Percentiles rank a stretch among this genome's conserved stretches.
Conservation (phyloP, 2,797 vertebrate species). For the Gadopsis bispinosus region DNA sequence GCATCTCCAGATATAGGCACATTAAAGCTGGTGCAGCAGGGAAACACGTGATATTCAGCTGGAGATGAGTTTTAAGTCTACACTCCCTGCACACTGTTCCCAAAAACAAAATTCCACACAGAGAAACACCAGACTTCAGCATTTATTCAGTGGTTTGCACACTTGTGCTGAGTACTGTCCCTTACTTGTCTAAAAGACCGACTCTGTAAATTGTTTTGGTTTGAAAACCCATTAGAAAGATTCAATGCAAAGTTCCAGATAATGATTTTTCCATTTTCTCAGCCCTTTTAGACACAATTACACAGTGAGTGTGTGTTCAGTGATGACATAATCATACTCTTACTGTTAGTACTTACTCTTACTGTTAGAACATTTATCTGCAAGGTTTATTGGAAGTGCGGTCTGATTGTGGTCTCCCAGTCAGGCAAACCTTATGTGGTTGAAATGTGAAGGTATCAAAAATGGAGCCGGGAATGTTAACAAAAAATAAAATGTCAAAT, state of each 20-base stretch:
- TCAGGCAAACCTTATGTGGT: slow-evolving; percentile 9
- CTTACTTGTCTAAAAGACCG: slow-evolving; percentile 6
- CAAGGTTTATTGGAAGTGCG: slow-evolving; percentile 1
- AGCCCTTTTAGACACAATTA: slow-evolving; percentile 24
- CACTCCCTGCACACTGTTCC: neutral
- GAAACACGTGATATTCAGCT: slow-evolving; percentile 6
- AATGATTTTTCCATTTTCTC: slow-evolving; percentile 45
- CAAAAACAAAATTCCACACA: slow-evolving; percentile 33
- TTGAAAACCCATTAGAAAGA: slow-evolving; percentile 28
- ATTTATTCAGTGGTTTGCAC: slow-evolving; percentile 45
- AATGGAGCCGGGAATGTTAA: slow-evolving; percentile 9
- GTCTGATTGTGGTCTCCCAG: slow-evolving; percentile 18
- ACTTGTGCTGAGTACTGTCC: slow-evolving; percentile 8
- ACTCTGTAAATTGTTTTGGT: slow-evolving; percentile 37
- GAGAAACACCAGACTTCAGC: slow-evolving; percentile 16
- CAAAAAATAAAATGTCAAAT: slow-evolving; percentile 19
- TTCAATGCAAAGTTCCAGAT: slow-evolving; percentile 21
- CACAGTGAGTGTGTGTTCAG: slow-evolving; percentile 2
- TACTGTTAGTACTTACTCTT: neutral
- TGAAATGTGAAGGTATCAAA: slow-evolving; percentile 19
- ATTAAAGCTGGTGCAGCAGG: neutral
- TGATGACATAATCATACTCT: slow-evolving; percentile 25
- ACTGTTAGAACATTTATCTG: slow-evolving; percentile 8
- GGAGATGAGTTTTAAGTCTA: slow-evolving; percentile 9
- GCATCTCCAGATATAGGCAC: neutral